phyloP scores from a whole-genome alignment of 2,888 invertebrate species.

The Gandaritis pyraliata region DNA sequence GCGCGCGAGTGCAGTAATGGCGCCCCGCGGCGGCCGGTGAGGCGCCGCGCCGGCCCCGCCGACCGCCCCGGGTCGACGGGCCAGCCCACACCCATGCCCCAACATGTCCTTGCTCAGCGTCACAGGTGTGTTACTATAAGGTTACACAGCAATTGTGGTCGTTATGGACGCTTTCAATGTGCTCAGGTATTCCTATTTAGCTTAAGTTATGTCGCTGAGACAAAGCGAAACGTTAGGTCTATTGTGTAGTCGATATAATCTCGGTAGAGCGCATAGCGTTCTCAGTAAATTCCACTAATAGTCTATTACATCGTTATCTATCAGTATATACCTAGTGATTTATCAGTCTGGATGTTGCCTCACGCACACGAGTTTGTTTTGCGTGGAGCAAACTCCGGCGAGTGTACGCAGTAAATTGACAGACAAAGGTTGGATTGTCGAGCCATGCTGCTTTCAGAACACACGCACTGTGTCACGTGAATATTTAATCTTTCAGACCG shows the following conservation, averaged over 20 bases:
- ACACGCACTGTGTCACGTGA: slow-evolving; percentile 24
- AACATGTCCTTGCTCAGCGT: slow-evolving; percentile 85
- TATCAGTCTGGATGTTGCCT: slow-evolving; percentile 47
- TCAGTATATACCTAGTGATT: slow-evolving; percentile 45
- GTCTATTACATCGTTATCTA: slow-evolving; percentile 49
- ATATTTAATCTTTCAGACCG: slow-evolving; percentile 17
- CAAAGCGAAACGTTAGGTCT: slow-evolving; percentile 16
- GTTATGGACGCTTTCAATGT: slow-evolving; percentile 62
- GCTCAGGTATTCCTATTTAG: slow-evolving; percentile 51
- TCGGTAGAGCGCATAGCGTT: slow-evolving; percentile 18
- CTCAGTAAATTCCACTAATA: slow-evolving; percentile 33
- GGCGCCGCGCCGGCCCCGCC: slow-evolving; percentile 83
- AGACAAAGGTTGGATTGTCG: slow-evolving; percentile 48
- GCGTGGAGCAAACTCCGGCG: slow-evolving; percentile 43
- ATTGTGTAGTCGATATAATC: slow-evolving; percentile 13
- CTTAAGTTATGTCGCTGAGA: slow-evolving; percentile 19
- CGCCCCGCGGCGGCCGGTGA: slow-evolving; percentile 84
- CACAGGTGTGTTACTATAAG: slow-evolving; percentile 72
- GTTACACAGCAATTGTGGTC: slow-evolving; percentile 62
- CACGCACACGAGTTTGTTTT: slow-evolving; percentile 47
- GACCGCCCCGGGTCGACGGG: slow-evolving; percentile 84
- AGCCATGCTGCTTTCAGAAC: slow-evolving; percentile 25
- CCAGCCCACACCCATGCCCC: slow-evolving; percentile 74
- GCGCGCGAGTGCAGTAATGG: slow-evolving; percentile 77
- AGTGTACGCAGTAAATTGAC: slow-evolving; percentile 39